phyloP scores from a whole-genome alignment of 2,888 invertebrate species.

The Apodemia zela region DNA sequence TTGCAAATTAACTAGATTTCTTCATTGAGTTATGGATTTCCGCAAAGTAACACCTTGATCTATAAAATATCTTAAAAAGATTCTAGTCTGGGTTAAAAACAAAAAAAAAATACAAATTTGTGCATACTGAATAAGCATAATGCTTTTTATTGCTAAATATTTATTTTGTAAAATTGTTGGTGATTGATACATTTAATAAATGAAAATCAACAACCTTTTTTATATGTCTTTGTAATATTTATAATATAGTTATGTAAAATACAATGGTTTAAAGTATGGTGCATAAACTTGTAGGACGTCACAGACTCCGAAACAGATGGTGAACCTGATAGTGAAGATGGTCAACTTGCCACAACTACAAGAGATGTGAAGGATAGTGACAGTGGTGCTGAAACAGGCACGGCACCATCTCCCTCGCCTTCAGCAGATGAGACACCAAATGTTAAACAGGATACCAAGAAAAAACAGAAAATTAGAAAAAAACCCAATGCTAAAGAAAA shows the following conservation, averaged over 20 bases:
- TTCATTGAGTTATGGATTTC: no score
- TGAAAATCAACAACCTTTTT: no score
- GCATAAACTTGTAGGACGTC: constrained; percentile 43
- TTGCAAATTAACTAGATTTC: no score
- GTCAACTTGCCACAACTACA: constrained; percentile 45
- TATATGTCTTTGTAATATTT: no score
- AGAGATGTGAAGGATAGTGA: constrained; percentile 53
- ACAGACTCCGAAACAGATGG: constrained; percentile 54
- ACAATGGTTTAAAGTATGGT: not conserved
- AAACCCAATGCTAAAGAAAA: constrained; percentile 21
- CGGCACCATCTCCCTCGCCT: constrained; percentile 43
- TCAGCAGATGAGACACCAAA: constrained; percentile 42
- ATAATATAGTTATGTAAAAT: not conserved
- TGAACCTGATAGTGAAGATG: constrained; percentile 45
- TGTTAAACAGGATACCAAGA: constrained; percentile 30
- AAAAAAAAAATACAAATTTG: no score
- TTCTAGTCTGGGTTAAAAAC: no score
- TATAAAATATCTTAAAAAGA: no score
- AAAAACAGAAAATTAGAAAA: constrained; percentile 23
- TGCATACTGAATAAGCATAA: no score
- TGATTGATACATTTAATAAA: no score
- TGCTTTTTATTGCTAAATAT: no score
- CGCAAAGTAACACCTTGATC: no score
- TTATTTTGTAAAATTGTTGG: no score
- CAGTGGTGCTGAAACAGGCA: constrained; percentile 64